Evolutionary conservation across 2,113 vertebrate species (phyloP), one percentile per base, ranked within the genome.

Genomic region (Acrocephalus kingi): DNA sequence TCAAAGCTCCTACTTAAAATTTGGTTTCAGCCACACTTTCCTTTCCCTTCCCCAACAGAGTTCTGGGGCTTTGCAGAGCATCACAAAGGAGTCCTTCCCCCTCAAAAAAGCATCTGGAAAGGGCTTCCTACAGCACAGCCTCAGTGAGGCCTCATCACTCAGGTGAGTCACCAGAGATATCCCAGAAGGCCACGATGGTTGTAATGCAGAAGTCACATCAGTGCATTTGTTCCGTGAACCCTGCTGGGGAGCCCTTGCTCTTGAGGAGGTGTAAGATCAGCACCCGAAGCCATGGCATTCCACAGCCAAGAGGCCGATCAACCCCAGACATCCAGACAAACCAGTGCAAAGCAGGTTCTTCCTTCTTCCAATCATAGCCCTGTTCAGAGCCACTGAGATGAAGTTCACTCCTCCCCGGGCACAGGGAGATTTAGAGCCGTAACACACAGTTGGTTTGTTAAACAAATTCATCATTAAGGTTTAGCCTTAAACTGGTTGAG

Each of bases 401-500:
- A 84, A 77, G 59, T 31, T 83, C 14, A 3, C 24, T 55, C 73
- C 52, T 92, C 80, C 64, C 80, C 0, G 0, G 37, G 73, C n/a
- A 63, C 41, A 63, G 56, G 59, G 67, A 52, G 54, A 63, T 63
- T 59, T 24, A 71, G 31, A 88, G 73, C 56, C 3, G 0, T 45
- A 74, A 93, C 45, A 90, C 43, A 24, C 0, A 9, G 39, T 3
- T 46, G 33, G 33, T 79, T 84, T 61, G 62, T 90, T 90, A 68
- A 82, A 77, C 35, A 74, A 88, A 90, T 88, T 77, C 43, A n/a
- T 45, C 13, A 0, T 56, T 51, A 89, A 94, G 39, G 25, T 88
- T 93, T 68, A 95, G 82, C 79, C 68, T 85, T 87, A 17, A 84
- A 79, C 84, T 71, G 66, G 80, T 58, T 91, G 67, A 90, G 30